These are phyloP conservation scores for Siniperca chuatsi DNA, from an alignment of 2,113 vertebrate genomes.

Conservation along the genomic window DNA sequence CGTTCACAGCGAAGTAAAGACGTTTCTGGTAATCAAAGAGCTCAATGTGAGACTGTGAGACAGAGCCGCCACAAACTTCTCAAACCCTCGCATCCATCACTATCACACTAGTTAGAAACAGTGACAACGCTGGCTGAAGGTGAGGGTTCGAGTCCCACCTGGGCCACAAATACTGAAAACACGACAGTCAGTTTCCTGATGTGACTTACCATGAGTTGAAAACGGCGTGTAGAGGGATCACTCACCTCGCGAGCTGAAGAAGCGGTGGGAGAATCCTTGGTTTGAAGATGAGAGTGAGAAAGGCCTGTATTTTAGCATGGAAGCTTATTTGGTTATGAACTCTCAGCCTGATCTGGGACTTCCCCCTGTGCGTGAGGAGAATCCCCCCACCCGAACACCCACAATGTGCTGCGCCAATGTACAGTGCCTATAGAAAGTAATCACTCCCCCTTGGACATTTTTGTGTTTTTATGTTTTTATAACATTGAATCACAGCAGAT, in stretches of 20 bases:
- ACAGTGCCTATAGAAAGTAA: background rate
- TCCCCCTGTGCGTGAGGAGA: slow-evolving; percentile 35
- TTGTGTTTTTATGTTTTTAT: background rate
- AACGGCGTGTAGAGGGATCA: background rate
- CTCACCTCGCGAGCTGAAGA: slow-evolving; percentile 61
- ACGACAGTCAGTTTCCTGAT: background rate
- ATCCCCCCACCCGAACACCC: background rate
- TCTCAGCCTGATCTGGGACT: slow-evolving; percentile 45
- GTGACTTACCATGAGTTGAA: background rate
- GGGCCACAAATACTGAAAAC: background rate
- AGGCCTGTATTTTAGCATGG: slow-evolving; percentile 20
- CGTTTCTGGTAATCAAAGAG: background rate
- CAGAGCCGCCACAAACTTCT: background rate
- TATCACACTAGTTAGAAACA: background rate
- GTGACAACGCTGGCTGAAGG: background rate
- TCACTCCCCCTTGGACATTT: background rate
- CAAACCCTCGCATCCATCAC: background rate
- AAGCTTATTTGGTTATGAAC: slow-evolving; percentile 63
- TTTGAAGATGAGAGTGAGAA: slow-evolving; percentile 31
- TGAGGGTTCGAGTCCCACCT: background rate
- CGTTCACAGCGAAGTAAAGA: background rate
- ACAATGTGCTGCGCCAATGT: background rate
- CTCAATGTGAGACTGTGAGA: background rate
- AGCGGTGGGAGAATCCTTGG: slow-evolving; percentile 4
- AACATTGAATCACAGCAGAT: background rate